A percentile compares a stretch with the other conserved stretches of the same genome.
phyloP scores from a whole-genome alignment of 2,797 vertebrate species.

The Artibeus jamaicensis region DNA sequence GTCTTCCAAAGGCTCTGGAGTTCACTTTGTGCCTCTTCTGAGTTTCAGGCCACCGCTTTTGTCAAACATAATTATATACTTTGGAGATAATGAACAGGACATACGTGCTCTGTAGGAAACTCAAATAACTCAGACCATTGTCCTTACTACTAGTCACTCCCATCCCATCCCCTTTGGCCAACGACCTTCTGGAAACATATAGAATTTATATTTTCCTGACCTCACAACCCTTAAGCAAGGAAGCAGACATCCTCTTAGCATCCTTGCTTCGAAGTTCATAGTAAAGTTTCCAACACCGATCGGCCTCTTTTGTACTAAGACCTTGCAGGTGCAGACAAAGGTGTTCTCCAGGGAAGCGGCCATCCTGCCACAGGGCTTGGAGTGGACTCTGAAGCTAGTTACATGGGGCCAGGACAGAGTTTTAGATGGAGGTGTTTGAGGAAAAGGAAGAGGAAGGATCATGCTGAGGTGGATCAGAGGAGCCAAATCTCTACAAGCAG shows the following conservation, averaged over 20 bases:
- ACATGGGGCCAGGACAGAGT: background rate
- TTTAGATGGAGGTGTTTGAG: background rate
- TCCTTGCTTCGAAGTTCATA: background rate
- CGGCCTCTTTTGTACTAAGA: background rate
- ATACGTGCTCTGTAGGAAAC: background rate
- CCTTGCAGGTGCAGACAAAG: background rate
- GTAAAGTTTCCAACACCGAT: background rate
- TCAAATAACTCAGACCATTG: background rate
- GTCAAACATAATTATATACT: background rate
- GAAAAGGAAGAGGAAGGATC: background rate
- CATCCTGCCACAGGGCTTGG: background rate
- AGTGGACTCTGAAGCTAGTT: background rate
- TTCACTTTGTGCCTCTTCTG: background rate
- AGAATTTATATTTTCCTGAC: background rate
- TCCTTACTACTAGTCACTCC: background rate
- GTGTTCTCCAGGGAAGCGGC: background rate
- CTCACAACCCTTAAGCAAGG: background rate
- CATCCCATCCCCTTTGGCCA: background rate
- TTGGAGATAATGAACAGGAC: background rate
- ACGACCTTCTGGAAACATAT: background rate
- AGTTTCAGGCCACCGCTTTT: background rate
- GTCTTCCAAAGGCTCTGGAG: background rate
- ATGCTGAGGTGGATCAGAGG: background rate
- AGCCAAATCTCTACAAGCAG: background rate
- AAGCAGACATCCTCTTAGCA: background rate